Evolutionary conservation across 2,113 vertebrate species (phyloP).

Genomic region (Lagopus muta): DNA sequence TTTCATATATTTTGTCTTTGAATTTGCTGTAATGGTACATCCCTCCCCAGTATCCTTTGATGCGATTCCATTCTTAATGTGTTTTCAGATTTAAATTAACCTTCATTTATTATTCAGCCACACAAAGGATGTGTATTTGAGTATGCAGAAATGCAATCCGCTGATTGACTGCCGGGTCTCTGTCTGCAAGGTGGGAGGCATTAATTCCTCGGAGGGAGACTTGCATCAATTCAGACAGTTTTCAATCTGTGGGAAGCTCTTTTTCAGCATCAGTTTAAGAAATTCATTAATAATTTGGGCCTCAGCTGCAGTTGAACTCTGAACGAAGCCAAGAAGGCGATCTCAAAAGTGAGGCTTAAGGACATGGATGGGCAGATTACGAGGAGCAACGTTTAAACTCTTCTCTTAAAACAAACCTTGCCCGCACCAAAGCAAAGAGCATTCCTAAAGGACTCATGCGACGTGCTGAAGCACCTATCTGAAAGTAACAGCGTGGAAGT

Average conservation of each 20-base stretch:
- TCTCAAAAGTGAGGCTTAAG: not conserved
- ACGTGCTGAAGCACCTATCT: not conserved
- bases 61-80: not conserved
- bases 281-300: not conserved
- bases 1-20: slow-evolving; percentile 45
- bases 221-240: not conserved
- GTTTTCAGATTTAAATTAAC: slow-evolving; percentile 43
- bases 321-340: not conserved
- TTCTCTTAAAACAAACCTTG: not conserved
- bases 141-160: not conserved
- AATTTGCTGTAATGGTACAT: not conserved
- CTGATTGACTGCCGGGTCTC: not conserved
- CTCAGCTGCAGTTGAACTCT: not conserved
- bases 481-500: fast-evolving
- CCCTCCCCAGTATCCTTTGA: not conserved
- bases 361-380: not conserved
- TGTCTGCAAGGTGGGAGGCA: not conserved
- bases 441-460: not conserved
- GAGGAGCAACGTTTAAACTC: not conserved
- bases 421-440: not conserved
- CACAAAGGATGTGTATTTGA: not conserved
- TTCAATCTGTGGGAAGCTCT: not conserved
- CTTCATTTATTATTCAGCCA: slow-evolving; percentile 15
- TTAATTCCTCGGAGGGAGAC: not conserved
- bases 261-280: not conserved